Evolutionary conservation across 2,113 vertebrate genomes (phyloP).

Genomic region (Propithecus coquereli): DNA sequence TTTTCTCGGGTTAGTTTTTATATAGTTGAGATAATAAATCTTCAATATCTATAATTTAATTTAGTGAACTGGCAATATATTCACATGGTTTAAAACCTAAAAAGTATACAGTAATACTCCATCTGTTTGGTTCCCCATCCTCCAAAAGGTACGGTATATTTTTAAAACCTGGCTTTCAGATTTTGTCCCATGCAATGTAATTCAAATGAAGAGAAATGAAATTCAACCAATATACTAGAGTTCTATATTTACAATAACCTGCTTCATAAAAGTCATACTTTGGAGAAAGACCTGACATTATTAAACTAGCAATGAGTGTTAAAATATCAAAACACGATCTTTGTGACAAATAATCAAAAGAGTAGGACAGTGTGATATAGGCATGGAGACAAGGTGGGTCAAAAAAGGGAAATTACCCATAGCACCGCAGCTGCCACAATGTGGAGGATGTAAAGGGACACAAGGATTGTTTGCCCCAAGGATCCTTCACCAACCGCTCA

Average conservation of each 20-base stretch:
- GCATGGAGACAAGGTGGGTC: neutral
- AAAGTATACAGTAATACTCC: neutral
- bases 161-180: slow-evolving; percentile 19
- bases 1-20: neutral
- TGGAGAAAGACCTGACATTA: neutral
- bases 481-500: neutral
- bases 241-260: neutral
- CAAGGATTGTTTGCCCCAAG: neutral
- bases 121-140: neutral
- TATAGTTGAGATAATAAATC: neutral
- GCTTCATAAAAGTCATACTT: neutral
- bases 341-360: neutral
- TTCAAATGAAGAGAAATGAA: slow-evolving; percentile 13
- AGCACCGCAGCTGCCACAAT: neutral
- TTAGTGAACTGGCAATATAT: neutral
- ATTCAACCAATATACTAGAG: neutral
- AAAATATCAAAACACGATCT: neutral
- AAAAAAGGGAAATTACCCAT: neutral
- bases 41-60: neutral
- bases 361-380: neutral
- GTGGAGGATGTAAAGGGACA: neutral
- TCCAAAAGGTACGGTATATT: neutral
- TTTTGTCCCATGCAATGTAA: neutral
- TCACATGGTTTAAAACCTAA: neutral
- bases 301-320: neutral